These are phyloP conservation scores for Chloroceryle inda DNA, from an alignment of 2,797 vertebrate genomes.

Conservation along the genomic window DNA sequence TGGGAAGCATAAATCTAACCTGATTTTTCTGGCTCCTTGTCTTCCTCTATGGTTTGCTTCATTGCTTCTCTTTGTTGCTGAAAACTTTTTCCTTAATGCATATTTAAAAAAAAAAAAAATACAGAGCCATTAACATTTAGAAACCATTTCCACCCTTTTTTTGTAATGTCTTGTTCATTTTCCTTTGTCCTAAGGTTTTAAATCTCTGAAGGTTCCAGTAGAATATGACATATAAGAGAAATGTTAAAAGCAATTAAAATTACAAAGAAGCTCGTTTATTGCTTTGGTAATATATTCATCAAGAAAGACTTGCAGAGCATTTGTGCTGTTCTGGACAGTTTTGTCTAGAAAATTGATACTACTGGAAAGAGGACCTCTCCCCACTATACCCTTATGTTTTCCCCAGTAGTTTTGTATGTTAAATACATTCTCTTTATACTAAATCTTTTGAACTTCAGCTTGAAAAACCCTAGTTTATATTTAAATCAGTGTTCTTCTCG, in stretches of 20 bases:
- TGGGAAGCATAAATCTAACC: conserved; percentile 61
- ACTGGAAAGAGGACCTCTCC: neutral
- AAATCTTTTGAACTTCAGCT: neutral
- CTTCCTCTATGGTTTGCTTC: conserved; percentile 93
- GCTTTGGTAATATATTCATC: neutral
- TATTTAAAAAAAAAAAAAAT: neutral
- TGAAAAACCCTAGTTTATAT: neutral
- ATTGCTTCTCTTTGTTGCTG: conserved; percentile 98
- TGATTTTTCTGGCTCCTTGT: conserved; percentile 91
- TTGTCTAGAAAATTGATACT: neutral
- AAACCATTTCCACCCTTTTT: neutral
- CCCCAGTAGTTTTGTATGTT: neutral
- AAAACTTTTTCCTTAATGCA: conserved; percentile 91
- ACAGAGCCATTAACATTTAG: neutral
- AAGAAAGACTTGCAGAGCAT: neutral
- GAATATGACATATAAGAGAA: neutral
- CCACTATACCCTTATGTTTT: neutral
- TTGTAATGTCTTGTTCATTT: neutral
- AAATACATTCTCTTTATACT: neutral
- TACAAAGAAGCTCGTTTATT: neutral
- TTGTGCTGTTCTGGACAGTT: neutral
- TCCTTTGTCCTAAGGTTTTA: neutral
- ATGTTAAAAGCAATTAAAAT: neutral
- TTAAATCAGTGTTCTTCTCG: neutral
- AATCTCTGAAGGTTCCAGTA: neutral